Evolutionary conservation across 2,888 invertebrate species (phyloP).

Genomic region (Amphipoea oculea): DNA sequence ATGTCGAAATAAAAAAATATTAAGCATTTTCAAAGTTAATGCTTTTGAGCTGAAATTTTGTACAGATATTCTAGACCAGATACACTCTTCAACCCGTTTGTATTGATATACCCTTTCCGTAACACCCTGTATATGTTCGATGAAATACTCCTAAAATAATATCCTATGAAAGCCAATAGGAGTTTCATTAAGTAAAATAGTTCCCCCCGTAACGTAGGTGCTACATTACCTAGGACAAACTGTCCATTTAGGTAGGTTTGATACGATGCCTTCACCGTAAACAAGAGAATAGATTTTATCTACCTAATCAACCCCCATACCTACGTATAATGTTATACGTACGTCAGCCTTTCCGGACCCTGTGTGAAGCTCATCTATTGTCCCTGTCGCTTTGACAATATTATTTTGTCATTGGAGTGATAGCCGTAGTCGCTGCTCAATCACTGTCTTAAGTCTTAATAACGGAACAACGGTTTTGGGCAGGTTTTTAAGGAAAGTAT

Average conservation of each 20-base stretch:
- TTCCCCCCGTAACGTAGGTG: no score
- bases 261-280: slow-evolving; percentile 11
- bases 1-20: no score
- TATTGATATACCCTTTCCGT: no score
- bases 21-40: no score
- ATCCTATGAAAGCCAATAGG: no score
- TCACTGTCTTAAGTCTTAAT: slow-evolving; percentile 58
- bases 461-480: slow-evolving; percentile 36
- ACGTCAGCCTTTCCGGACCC: slow-evolving; percentile 54
- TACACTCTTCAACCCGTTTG: no score
- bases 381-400: slow-evolving; percentile 50
- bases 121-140: no score
- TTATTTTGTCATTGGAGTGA: slow-evolving; percentile 51
- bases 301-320: slow-evolving; percentile 34
- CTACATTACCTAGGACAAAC: no score
- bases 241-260: neutral
- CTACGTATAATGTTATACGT: slow-evolving; percentile 34
- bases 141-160: no score
- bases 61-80: no score
- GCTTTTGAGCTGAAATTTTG: no score
- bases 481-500: slow-evolving; percentile 21
- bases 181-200: no score
- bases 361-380: slow-evolving; percentile 55
- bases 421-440: slow-evolving; percentile 41
- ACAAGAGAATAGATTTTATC: slow-evolving; percentile 51